A percentile compares a stretch with the other conserved stretches of the same genome.
Evolutionary conservation across 1,140 invertebrate species (phyloP).

Genomic region (Arion vulgaris): DNA sequence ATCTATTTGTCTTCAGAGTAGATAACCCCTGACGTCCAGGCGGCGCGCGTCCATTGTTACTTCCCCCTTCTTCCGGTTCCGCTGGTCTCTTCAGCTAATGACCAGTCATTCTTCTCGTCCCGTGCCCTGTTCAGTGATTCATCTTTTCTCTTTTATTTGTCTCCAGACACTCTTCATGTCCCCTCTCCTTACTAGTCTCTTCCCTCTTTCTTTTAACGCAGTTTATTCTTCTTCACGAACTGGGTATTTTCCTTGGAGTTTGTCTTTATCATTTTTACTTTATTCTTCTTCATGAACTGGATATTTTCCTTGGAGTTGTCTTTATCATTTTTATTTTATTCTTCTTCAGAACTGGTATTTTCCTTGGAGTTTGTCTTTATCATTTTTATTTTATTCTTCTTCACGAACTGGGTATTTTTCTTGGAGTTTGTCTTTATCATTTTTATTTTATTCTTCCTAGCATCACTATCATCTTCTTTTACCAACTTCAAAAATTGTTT

Average conservation of each 20-base stretch:
- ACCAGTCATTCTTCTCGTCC: slow-evolving; percentile 25
- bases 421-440: no score
- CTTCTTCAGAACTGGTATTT: no score
- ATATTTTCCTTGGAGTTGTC: neutral
- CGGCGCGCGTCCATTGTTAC: slow-evolving; percentile 28
- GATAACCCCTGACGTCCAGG: slow-evolving; percentile 32
- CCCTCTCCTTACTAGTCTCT: neutral
- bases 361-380: no score
- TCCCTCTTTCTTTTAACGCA: neutral
- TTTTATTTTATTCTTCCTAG: no score
- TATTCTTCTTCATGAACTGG: no score
- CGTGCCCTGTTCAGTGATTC: slow-evolving; percentile 11
- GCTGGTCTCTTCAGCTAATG: slow-evolving; percentile 27
- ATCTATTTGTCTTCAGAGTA: slow-evolving; percentile 29
- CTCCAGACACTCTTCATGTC: neutral
- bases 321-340: neutral
- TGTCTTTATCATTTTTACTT: neutral
- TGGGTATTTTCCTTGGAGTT: no score
- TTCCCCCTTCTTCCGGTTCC: slow-evolving; percentile 29
- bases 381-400: neutral
- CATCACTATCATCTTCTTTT: no score
- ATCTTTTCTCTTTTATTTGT: slow-evolving; percentile 4
- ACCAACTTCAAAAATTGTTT: no score
- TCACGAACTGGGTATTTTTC: no score
- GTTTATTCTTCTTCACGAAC: neutral